Evolutionary conservation across 2,113 vertebrate species (phyloP).

Genomic region (Lagopus muta): DNA sequence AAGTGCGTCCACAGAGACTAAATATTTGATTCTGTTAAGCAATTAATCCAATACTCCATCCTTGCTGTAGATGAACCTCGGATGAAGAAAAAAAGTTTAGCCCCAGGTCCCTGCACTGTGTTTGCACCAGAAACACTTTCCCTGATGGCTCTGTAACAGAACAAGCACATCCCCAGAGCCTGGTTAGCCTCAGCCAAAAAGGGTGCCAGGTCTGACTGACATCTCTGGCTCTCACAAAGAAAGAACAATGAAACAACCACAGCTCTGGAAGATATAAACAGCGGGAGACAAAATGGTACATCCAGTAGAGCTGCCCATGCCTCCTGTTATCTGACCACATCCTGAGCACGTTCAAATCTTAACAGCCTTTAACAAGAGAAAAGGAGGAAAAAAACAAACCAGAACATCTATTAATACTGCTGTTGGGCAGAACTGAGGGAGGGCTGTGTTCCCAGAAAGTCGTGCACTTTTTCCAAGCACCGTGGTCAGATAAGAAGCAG

Average conservation of each 20-base stretch:
- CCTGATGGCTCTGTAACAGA: not conserved
- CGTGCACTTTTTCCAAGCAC: fast-evolving
- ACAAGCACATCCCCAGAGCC: not conserved
- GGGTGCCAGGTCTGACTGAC: not conserved
- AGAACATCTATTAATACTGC: not conserved
- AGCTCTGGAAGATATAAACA: not conserved
- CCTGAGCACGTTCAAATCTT: not conserved
- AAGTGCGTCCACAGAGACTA: conserved; percentile 6
- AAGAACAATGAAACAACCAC: not conserved
- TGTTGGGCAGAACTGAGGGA: not conserved
- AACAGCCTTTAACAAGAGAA: not conserved
- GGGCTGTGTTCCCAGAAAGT: not conserved
- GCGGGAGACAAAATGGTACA: not conserved
- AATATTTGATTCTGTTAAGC: not conserved
- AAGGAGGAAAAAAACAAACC: not conserved
- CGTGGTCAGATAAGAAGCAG: not conserved
- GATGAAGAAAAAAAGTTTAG: not conserved
- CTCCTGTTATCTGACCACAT: not conserved
- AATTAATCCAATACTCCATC: not conserved
- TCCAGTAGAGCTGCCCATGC: not conserved
- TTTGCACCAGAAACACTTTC: not conserved
- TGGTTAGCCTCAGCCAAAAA: not conserved
- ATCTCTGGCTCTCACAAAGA: not conserved
- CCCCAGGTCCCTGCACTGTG: not conserved
- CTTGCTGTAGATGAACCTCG: not conserved